Conservation (phyloP, 2,113 vertebrate species). For the Planiliza haematocheilus region DNA sequence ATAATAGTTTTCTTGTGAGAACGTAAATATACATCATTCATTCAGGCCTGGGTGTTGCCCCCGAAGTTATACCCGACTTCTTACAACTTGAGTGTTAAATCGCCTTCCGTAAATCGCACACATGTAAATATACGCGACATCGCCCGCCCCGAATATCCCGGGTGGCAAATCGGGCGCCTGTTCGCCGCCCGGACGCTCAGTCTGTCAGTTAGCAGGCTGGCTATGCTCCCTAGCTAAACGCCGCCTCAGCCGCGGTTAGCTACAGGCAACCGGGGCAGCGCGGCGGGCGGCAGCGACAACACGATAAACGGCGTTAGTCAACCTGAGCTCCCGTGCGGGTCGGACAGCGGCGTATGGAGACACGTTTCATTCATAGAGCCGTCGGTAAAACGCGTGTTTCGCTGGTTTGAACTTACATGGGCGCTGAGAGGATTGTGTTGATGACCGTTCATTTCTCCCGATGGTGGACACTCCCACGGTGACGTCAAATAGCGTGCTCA, state of each 20-base stretch:
- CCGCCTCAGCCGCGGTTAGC: constrained; percentile 59
- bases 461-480: constrained; percentile 82
- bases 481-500: constrained; percentile 82
- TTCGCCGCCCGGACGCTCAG: constrained; percentile 48
- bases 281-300: constrained; percentile 47
- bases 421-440: constrained; percentile 82
- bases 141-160: constrained; percentile 35
- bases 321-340: neutral
- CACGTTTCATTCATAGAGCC: constrained; percentile 43
- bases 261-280: constrained; percentile 43
- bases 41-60: constrained; percentile 51
- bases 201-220: constrained; percentile 71
- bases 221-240: constrained; percentile 44
- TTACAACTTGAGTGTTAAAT: neutral
- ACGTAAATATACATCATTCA: neutral
- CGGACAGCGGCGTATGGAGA: neutral
- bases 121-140: constrained; percentile 31
- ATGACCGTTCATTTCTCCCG: constrained; percentile 84
- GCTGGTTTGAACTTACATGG: constrained; percentile 79
- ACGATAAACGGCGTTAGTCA: neutral
- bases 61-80: constrained; percentile 21
- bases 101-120: neutral
- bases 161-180: constrained; percentile 58
- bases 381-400: constrained; percentile 32
- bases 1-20: too few species aligned